Percentiles rank a stretch among this genome's conserved stretches.
Evolutionary conservation across 2,888 invertebrate species (phyloP).

Genomic region (Ophioninae sp.): DNA sequence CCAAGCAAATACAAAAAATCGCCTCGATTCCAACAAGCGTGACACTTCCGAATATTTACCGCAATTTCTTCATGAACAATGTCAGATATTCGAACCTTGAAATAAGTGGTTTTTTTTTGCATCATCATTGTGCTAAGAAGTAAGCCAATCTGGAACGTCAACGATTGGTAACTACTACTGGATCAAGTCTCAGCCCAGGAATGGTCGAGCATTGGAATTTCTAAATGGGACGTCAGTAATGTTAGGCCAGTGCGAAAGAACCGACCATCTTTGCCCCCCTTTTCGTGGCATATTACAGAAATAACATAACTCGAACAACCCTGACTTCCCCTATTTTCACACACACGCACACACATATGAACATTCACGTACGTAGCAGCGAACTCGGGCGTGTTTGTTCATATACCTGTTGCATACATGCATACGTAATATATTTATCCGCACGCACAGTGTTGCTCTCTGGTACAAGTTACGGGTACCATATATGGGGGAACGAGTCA

Average conservation of each 20-base stretch:
- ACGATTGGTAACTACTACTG: no score
- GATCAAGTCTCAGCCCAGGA: no score
- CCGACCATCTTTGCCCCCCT: conserved; percentile 22
- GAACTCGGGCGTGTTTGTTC: conserved; percentile 51
- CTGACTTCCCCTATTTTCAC: neutral
- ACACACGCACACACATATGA: neutral
- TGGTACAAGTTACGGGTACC: conserved; percentile 40
- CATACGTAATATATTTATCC: conserved; percentile 56
- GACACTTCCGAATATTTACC: no score
- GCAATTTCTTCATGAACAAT: no score
- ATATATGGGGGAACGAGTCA: conserved; percentile 58
- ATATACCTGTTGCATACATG: conserved; percentile 37
- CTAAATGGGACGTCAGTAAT: neutral
- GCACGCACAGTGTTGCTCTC: conserved; percentile 53
- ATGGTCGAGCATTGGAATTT: no score
- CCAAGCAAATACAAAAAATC: no score
- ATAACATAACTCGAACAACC: conserved; percentile 43
- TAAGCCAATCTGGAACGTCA: no score
- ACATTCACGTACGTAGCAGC: conserved; percentile 9
- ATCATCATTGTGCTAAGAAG: no score
- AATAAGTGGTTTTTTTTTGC: no score
- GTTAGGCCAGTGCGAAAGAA: neutral
- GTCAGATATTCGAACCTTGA: no score
- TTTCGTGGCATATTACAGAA: conserved; percentile 40
- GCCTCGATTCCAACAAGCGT: no score